A percentile compares a stretch with the other conserved stretches of the same genome.
Evolutionary conservation across 2,888 invertebrate genomes (phyloP).

Genomic region (Periphyllus acericola): DNA sequence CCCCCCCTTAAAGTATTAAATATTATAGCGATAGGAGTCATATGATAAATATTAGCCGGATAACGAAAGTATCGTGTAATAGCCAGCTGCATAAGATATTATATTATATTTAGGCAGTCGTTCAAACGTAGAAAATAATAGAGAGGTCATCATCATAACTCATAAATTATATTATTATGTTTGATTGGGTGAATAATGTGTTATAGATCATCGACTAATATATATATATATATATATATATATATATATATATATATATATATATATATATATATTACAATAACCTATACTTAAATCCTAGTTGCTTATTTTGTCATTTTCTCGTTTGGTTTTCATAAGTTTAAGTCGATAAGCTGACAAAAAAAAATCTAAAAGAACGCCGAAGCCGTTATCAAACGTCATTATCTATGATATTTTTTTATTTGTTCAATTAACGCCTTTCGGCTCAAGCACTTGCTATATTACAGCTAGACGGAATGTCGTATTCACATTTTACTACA

Average conservation of each 20-base stretch:
- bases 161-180: neutral
- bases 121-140: neutral
- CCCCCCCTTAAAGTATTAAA: too few relatives aligned
- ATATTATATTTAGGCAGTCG: neutral
- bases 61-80: neutral
- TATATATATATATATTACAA: too few relatives aligned
- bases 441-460: neutral
- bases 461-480: neutral
- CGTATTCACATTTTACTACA: neutral
- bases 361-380: too few relatives aligned
- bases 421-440: neutral
- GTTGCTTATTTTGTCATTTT: neutral
- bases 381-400: too few relatives aligned
- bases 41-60: neutral
- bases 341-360: neutral
- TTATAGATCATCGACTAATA: neutral
- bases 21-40: too few relatives aligned
- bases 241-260: too few relatives aligned
- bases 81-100: neutral
- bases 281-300: neutral
- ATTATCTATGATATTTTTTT: neutral
- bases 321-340: neutral
- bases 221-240: too few relatives aligned
- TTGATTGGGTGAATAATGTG: neutral
- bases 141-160: neutral